Evolutionary conservation across 1,140 invertebrate genomes (phyloP).

Genomic region (Lepidostoma basale): DNA sequence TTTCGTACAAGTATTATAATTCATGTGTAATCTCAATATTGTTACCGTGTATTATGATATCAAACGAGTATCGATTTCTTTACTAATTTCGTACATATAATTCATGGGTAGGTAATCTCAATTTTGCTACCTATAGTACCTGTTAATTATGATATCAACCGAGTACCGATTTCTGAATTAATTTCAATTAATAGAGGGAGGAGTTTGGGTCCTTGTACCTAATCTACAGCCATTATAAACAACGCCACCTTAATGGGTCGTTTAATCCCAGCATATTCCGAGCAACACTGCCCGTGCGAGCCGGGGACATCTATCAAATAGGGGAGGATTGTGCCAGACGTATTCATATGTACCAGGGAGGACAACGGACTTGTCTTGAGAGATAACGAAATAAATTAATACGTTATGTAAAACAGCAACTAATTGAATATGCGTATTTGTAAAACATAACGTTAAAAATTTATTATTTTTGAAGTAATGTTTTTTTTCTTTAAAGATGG

Average conservation of each 20-base stretch:
- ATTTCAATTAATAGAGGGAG: slow-evolving; percentile 46
- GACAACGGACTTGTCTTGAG: no score
- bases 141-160: background rate
- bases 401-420: no score
- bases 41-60: no score
- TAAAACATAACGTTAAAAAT: no score
- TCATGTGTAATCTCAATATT: no score
- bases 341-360: slow-evolving; percentile 44
- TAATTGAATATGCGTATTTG: no score
- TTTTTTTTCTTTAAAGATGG: no score
- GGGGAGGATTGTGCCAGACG: slow-evolving; percentile 40
- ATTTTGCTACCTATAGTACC: background rate
- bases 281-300: slow-evolving; percentile 6
- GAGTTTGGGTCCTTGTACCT: slow-evolving; percentile 15
- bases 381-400: no score
- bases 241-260: slow-evolving; percentile 45
- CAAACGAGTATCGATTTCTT: no score
- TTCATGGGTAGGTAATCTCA: background rate
- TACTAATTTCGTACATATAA: no score
- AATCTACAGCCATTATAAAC: slow-evolving; percentile 45
- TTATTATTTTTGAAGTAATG: no score
- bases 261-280: slow-evolving; percentile 41
- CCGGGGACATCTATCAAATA: slow-evolving; percentile 44
- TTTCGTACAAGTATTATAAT: no score
- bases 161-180: slow-evolving; percentile 43